Evolutionary conservation across 2,888 invertebrate species (phyloP), one percentile per base, ranked within the genome.

Genomic region (Eurytoma californica): DNA sequence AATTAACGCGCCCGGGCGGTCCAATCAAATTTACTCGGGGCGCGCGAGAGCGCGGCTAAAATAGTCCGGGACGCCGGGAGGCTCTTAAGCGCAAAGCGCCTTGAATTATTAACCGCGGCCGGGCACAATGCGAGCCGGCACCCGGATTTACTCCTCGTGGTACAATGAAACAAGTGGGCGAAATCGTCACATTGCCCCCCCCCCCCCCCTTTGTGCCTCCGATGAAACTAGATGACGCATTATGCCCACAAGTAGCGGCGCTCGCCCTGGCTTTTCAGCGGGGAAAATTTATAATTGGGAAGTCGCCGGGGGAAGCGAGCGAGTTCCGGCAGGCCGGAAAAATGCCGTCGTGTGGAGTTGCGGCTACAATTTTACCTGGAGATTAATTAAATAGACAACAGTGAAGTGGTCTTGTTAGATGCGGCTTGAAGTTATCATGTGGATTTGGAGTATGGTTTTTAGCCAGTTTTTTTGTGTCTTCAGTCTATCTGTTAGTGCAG

Each of bases 71-170:
- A 28, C 28, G 67, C 16, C 53, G 13, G 28, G 14, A 63, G 39
- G n/a, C 55, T 55, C n/a, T 18, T 9, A 47, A 12, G 3, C 13
- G 39, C n/a, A 60, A 72, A 30, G 20, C 20, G 16, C 61, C 39
- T 73, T 47, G 70, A 58, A 16, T 49, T 70, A 60, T 70, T 58
- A 70, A 70, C 49, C 47, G 39, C 16, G 57, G n/a, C 39, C 16
- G 13, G 47, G 58, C 16, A 24, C 16, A 16, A n/a, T 20, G 55
- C 16, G 28, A 16, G 39, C 39, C 24, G 24, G 39, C 39, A 7
- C 9, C 39, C n/a, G 60, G n/a, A 49, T 57, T 70, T 30, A 24
- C 58, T 24, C 5, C 20, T 47, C 12, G 16, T 12, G 0, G 14
- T n/a, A 28, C 57, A 24, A 58, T 53, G 24, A 58, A 24, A n/a